Evolutionary conservation across 2,797 vertebrate species (phyloP).

Genomic region (Telmatherina bonti): DNA sequence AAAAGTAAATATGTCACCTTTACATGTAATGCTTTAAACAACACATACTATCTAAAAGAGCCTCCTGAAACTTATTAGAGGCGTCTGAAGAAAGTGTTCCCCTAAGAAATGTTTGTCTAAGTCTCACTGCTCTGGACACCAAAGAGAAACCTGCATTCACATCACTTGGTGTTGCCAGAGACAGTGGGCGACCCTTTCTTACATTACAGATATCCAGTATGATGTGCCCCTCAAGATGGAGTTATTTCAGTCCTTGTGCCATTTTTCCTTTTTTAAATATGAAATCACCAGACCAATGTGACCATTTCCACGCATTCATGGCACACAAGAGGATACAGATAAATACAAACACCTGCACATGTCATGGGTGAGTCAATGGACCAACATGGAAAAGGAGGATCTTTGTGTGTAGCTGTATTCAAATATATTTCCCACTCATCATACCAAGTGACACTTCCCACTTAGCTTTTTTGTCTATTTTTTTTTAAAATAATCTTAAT

Average conservation of each 20-base stretch:
- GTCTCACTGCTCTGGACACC: too few relatives aligned
- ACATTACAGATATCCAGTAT: constrained; percentile 47
- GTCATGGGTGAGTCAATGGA: constrained; percentile 6
- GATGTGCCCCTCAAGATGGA: constrained; percentile 16
- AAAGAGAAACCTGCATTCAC: not conserved
- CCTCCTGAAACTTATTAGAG: too few relatives aligned
- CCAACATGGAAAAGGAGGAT: not conserved
- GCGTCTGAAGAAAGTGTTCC: too few relatives aligned
- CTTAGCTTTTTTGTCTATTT: not conserved
- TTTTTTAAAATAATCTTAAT: not conserved
- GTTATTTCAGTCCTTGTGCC: constrained; percentile 21
- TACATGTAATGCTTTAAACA: not conserved
- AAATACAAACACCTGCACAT: not conserved
- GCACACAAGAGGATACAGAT: too few relatives aligned
- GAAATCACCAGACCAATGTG: constrained; percentile 10
- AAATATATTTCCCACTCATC: constrained; percentile 36
- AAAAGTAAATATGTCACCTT: constrained; percentile 1
- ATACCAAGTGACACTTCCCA: constrained; percentile 15
- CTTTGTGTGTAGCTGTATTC: constrained; percentile 11
- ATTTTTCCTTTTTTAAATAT: too few relatives aligned
- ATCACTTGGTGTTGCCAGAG: constrained; percentile 6
- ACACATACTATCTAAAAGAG: not conserved
- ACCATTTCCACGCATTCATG: not conserved
- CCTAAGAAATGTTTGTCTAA: too few relatives aligned
- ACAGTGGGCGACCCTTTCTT: not conserved